Conservation (phyloP, 2,888 invertebrate genomes). For the Oscheius onirici region DNA sequence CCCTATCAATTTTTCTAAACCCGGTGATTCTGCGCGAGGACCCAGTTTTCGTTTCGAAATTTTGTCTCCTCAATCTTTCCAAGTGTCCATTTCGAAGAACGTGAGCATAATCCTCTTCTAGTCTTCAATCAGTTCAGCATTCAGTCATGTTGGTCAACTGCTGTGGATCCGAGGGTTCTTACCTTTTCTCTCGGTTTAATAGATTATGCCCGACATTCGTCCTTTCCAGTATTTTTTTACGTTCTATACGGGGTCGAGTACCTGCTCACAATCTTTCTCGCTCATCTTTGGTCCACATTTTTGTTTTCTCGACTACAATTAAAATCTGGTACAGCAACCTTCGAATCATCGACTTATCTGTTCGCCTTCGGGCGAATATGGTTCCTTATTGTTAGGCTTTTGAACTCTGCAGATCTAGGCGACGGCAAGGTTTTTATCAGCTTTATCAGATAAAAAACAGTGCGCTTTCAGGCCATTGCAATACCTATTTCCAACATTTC, state of each 20-base stretch:
- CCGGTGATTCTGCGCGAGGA: too few relatives aligned
- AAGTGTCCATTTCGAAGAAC: too few relatives aligned
- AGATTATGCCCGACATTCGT: neutral
- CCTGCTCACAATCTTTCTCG: neutral
- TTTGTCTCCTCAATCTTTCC: too few relatives aligned
- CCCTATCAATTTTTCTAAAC: too few relatives aligned
- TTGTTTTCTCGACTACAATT: neutral
- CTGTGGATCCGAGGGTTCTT: too few relatives aligned
- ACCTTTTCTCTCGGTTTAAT: neutral
- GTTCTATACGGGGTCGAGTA: neutral
- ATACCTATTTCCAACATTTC: neutral
- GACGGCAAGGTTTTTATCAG: neutral
- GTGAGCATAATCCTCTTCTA: too few relatives aligned
- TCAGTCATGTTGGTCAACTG: too few relatives aligned
- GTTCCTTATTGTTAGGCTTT: neutral
- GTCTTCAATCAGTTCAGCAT: too few relatives aligned
- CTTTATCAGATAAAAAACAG: neutral
- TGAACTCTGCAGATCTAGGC: neutral
- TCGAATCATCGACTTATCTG: neutral
- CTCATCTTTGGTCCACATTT: neutral
- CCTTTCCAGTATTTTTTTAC: neutral
- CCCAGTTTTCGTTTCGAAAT: too few relatives aligned
- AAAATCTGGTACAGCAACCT: slow-evolving; percentile 3
- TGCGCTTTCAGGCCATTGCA: neutral
- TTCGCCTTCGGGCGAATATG: neutral